Conservation (phyloP, 2,888 invertebrate species). For the Camponotus fellah region DNA sequence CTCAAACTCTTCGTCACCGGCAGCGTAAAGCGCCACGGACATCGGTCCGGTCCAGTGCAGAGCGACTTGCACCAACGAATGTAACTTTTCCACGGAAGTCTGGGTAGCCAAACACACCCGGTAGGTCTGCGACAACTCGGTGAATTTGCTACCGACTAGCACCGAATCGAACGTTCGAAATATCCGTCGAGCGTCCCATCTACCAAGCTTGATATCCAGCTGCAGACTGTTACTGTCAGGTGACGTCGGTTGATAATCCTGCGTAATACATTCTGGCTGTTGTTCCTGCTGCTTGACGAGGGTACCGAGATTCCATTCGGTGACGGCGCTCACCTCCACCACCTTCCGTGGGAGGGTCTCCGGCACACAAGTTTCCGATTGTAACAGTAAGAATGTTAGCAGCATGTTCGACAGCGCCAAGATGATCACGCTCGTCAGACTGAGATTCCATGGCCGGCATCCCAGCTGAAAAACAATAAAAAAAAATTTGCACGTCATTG, state of each 20-base stretch:
- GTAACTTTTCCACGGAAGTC: slow-evolving; percentile 93
- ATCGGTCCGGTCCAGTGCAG: slow-evolving; percentile 95
- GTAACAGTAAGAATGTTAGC: slow-evolving; percentile 88
- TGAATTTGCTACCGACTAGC: slow-evolving; percentile 90
- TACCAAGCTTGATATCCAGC: slow-evolving; percentile 90
- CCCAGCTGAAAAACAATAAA: slow-evolving; percentile 82
- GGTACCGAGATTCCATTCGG: slow-evolving; percentile 71
- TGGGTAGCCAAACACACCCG: slow-evolving; percentile 94
- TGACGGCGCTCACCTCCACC: slow-evolving; percentile 76
- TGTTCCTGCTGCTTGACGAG: slow-evolving; percentile 64
- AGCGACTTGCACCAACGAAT: slow-evolving; percentile 92
- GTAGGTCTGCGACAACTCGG: slow-evolving; percentile 88
- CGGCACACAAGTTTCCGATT: slow-evolving; percentile 85
- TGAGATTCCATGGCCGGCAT: slow-evolving; percentile 91
- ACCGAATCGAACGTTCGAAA: slow-evolving; percentile 92
- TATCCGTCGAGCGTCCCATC: slow-evolving; percentile 91
- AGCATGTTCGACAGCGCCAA: slow-evolving; percentile 90
- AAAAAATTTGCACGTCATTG: neutral
- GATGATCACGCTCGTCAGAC: slow-evolving; percentile 89
- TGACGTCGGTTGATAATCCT: slow-evolving; percentile 69
- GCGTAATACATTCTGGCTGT: slow-evolving; percentile 72
- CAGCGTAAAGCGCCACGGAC: slow-evolving; percentile 93
- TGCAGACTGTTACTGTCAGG: slow-evolving; percentile 82
- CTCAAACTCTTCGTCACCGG: slow-evolving; percentile 92
- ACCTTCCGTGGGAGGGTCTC: slow-evolving; percentile 65